Conservation (phyloP, 2,888 invertebrate genomes). For the Pyralis farinalis region DNA sequence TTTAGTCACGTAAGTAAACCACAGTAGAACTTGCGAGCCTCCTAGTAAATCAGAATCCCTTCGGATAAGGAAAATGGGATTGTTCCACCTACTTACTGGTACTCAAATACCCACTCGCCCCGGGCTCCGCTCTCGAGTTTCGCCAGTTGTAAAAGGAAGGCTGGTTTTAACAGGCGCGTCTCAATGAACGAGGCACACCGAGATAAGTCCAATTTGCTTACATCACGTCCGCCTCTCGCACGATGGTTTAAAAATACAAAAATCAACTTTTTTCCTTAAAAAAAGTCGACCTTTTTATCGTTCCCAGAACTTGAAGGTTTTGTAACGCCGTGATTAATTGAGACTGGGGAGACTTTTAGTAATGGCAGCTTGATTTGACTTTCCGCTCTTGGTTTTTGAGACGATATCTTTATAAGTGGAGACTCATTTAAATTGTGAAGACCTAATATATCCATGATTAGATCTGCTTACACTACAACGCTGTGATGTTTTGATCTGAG, state of each 20-base stretch:
- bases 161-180: not conserved
- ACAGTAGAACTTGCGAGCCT: no score
- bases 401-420: no score
- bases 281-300: conserved; percentile 12
- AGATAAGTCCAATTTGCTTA: conserved; percentile 54
- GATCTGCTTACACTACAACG: no score
- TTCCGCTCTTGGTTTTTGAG: no score
- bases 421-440: no score
- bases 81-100: not conserved
- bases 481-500: no score
- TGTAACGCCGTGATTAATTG: conserved; percentile 5
- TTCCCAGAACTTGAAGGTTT: not conserved
- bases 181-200: not conserved
- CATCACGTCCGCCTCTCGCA: conserved; percentile 40
- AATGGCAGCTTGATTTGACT: not conserved
- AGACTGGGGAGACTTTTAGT: not conserved
- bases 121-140: not conserved
- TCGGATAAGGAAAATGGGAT: no score
- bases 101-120: not conserved
- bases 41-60: no score
- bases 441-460: no score
- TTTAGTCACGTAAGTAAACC: no score
- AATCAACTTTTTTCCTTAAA: conserved; percentile 13
- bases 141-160: not conserved
- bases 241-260: conserved; percentile 18